Conservation (phyloP, 1,140 invertebrate species). For the Conus betulinus region DNA sequence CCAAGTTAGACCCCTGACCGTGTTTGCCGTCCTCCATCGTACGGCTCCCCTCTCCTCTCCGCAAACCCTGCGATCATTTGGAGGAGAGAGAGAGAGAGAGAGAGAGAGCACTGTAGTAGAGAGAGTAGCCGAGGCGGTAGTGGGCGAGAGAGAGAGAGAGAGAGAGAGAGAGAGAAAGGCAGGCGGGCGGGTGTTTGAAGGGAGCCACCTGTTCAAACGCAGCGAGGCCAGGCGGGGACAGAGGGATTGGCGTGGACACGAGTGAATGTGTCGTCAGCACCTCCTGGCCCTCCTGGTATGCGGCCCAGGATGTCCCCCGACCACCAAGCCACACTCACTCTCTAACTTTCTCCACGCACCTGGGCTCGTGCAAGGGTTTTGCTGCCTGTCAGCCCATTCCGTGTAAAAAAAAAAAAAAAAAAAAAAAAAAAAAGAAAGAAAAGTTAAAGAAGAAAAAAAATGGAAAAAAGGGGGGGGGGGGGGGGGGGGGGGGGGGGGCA, state of each 20-base stretch:
- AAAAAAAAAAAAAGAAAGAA: no score
- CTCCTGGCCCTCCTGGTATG: not conserved
- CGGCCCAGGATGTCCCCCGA: not conserved
- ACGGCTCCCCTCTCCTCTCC: not conserved
- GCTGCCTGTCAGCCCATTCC: no score
- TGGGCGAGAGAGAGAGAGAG: no score
- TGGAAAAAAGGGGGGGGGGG: no score
- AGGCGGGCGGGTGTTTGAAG: not conserved
- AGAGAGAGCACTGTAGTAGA: no score
- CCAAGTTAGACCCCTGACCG: no score
- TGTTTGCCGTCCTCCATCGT: no score
- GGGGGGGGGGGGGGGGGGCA: no score
- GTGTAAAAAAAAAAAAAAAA: no score
- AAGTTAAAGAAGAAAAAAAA: no score
- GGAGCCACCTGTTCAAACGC: not conserved
- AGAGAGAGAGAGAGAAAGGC: not conserved
- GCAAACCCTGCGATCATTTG: not conserved
- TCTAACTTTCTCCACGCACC: not conserved
- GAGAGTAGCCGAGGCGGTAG: no score
- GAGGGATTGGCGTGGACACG: not conserved
- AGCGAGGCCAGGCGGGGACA: not conserved
- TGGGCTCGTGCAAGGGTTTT: not conserved
- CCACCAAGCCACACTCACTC: not conserved
- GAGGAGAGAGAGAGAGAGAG: not conserved
- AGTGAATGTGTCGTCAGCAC: not conserved